A percentile compares a stretch with the other conserved stretches of the same genome.
Conservation (phyloP, 2,113 vertebrate genomes). For the Datnioides undecimradiatus region DNA sequence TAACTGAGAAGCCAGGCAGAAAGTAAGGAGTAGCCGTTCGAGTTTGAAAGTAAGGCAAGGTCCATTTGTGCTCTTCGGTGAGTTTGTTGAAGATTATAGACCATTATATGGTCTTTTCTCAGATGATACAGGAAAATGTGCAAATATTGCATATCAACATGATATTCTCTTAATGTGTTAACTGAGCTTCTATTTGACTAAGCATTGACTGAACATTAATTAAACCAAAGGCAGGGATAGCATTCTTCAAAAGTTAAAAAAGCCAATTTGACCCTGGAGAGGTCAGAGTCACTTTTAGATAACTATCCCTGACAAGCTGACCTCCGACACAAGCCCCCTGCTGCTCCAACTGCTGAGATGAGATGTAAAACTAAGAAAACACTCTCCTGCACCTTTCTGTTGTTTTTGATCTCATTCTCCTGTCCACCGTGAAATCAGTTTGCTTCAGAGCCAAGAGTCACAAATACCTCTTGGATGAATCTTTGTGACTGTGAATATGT, state of each 20-base stretch:
- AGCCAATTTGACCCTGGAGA: conserved; percentile 45
- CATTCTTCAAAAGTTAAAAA: conserved; percentile 1
- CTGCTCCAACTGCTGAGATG: conserved; percentile 43
- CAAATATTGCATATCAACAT: background rate
- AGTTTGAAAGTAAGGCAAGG: background rate
- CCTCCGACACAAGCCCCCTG: conserved; percentile 57
- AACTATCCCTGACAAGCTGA: conserved; percentile 60
- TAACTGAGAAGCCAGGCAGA: background rate
- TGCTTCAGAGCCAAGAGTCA: conserved; percentile 20
- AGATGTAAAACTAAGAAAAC: conserved; percentile 76
- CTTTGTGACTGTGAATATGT: conserved; percentile 1
- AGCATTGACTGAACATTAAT: background rate
- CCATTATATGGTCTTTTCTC: too few species aligned
- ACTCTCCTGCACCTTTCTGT: conserved; percentile 72
- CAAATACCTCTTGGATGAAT: conserved; percentile 37
- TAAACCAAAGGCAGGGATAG: background rate
- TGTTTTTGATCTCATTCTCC: conserved; percentile 60
- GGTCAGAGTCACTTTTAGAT: conserved; percentile 59
- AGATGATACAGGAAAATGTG: too few species aligned
- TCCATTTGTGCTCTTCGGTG: background rate
- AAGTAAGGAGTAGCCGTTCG: background rate
- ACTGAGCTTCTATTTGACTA: background rate
- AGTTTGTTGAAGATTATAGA: too few species aligned
- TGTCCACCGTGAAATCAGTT: conserved; percentile 77
- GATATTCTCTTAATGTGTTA: background rate